A percentile compares a stretch with the other conserved stretches of the same genome.
These are phyloP conservation scores for Andricus quercusramuli DNA, from an alignment of 2,888 invertebrate species.

Conservation along the genomic window DNA sequence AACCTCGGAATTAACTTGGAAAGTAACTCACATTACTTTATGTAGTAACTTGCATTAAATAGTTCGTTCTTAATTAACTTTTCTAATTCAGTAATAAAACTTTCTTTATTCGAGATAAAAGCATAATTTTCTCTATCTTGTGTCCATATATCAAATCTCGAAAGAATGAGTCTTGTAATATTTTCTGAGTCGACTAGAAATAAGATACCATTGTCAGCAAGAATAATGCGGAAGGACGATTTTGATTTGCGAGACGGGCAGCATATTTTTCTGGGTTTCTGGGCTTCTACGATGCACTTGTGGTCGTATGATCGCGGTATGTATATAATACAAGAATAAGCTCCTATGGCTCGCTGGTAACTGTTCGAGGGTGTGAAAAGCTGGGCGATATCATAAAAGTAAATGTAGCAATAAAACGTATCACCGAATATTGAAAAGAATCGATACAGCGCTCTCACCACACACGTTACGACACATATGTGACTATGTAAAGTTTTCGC, in stretches of 20 bases:
- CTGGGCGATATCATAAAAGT: constrained; percentile 64
- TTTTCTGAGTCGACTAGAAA: constrained; percentile 16
- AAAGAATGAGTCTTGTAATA: constrained; percentile 16
- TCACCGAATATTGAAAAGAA: constrained; percentile 63
- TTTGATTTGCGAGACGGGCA: constrained; percentile 52
- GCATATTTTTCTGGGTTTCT: constrained; percentile 58
- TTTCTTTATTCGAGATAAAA: not conserved
- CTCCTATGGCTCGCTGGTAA: constrained; percentile 59
- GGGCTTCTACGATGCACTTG: constrained; percentile 50
- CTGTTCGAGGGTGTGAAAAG: constrained; percentile 60
- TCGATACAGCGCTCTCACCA: constrained; percentile 50
- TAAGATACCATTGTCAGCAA: constrained; percentile 31
- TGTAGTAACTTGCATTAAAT: not conserved
- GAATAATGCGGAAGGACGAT: constrained; percentile 40
- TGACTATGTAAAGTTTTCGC: not conserved
- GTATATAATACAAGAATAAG: constrained; percentile 50
- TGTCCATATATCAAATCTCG: not conserved
- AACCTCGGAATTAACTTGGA: too few relatives aligned
- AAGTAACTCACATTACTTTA: not conserved
- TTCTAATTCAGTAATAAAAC: not conserved
- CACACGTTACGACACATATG: constrained; percentile 20
- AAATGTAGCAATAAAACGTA: constrained; percentile 65
- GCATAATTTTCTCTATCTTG: not conserved
- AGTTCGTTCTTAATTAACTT: not conserved
- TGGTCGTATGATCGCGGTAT: constrained; percentile 51